phyloP scores from a whole-genome alignment of 2,888 invertebrate species.

The Chrysolina oricalcia region DNA sequence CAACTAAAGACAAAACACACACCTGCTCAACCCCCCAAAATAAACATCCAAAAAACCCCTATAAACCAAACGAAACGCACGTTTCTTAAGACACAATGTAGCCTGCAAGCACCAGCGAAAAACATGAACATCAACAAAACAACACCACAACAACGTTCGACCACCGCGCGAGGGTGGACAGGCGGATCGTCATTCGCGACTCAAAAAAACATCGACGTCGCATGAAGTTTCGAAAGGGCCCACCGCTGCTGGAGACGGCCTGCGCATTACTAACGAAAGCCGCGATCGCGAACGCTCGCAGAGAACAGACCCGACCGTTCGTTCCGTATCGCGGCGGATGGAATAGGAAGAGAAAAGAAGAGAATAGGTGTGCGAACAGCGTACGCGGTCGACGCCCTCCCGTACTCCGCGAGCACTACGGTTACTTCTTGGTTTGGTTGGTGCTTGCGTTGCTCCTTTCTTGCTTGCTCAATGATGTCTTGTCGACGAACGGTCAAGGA shows the following conservation, averaged over 20 bases:
- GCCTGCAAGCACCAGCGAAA: neutral
- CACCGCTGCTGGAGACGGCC: slow-evolving; percentile 39
- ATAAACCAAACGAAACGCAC: neutral
- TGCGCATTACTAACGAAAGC: slow-evolving; percentile 52
- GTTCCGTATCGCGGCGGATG: neutral
- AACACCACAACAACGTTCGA: slow-evolving; percentile 15
- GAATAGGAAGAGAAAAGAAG: slow-evolving; percentile 30
- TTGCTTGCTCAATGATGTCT: neutral
- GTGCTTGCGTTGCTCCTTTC: neutral
- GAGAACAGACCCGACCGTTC: slow-evolving; percentile 1
- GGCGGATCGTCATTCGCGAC: slow-evolving; percentile 19
- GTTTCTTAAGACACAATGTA: neutral
- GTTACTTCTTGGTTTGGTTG: slow-evolving; percentile 24
- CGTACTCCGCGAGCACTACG: slow-evolving; percentile 1
- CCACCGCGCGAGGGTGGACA: slow-evolving; percentile 6
- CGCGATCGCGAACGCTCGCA: neutral
- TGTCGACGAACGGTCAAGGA: slow-evolving; percentile 52
- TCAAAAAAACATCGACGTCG: slow-evolving; percentile 11
- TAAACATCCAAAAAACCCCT: neutral
- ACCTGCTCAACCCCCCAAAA: neutral
- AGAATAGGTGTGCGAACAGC: slow-evolving; percentile 38
- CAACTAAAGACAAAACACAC: neutral
- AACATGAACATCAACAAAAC: neutral
- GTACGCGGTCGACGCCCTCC: slow-evolving; percentile 51
- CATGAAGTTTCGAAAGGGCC: slow-evolving; percentile 3